These are phyloP conservation scores for Xiphorhynchus elegans DNA, from an alignment of 2,113 vertebrate genomes.

Conservation along the genomic window DNA sequence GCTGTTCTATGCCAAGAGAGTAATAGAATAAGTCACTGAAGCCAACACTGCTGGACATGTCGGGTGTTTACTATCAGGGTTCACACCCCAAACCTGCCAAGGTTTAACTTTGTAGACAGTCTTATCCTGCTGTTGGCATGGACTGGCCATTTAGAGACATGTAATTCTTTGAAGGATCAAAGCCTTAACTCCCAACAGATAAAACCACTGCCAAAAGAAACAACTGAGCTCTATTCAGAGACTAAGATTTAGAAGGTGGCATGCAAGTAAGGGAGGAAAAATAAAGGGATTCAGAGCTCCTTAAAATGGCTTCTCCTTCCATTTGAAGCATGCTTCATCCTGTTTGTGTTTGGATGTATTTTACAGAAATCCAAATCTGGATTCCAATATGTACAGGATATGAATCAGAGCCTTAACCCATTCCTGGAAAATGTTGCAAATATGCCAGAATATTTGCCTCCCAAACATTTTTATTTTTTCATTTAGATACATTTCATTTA, in stretches of 20 bases:
- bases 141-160: background rate
- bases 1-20: background rate
- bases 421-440: background rate
- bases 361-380: background rate
- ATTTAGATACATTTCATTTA: background rate
- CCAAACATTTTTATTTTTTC: background rate
- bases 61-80: background rate
- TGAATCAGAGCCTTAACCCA: background rate
- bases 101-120: background rate
- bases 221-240: background rate
- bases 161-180: background rate
- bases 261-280: background rate
- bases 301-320: background rate
- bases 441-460: background rate
- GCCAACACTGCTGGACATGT: background rate
- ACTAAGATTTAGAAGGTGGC: background rate
- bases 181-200: background rate
- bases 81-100: background rate
- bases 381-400: background rate
- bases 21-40: background rate
- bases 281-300: background rate
- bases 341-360: background rate
- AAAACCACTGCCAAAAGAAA: background rate
- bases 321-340: background rate
- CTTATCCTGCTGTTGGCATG: background rate